Evolutionary conservation across 2,797 vertebrate genomes (phyloP).

Genomic region (Ispidina lecontei): DNA sequence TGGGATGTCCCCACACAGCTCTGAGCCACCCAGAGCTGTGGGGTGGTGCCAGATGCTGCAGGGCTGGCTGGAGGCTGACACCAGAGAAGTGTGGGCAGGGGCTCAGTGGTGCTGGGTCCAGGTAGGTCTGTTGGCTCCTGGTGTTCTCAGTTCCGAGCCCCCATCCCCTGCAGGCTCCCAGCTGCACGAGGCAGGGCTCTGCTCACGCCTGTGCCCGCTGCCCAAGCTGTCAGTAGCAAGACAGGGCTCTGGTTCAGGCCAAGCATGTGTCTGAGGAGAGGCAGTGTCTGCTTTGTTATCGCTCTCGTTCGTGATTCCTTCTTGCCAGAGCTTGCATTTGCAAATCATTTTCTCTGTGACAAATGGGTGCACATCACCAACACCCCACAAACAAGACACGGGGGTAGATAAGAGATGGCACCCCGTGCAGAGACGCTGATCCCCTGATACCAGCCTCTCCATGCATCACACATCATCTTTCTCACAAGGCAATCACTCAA

Average conservation of each 20-base stretch:
- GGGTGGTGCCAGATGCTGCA: neutral
- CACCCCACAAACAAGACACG: neutral
- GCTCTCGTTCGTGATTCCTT: neutral
- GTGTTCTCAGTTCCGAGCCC: neutral
- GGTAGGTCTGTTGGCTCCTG: neutral
- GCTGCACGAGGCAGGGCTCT: neutral
- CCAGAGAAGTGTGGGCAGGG: neutral
- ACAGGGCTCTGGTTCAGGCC: neutral
- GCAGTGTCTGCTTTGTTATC: neutral
- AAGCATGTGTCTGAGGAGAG: neutral
- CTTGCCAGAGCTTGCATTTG: neutral
- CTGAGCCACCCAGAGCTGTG: neutral
- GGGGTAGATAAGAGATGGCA: neutral
- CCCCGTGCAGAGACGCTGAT: neutral
- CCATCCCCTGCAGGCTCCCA: neutral
- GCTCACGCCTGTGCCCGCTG: fast-evolving
- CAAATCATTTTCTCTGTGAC: neutral
- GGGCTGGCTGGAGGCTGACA: neutral
- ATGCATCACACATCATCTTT: neutral
- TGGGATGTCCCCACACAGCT: fast-evolving
- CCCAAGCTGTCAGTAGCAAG: fast-evolving
- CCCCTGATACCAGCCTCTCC: neutral
- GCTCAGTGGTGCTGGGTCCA: fast-evolving
- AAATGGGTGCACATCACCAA: neutral
- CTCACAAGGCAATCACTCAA: neutral